phyloP scores from a whole-genome alignment of 2,797 vertebrate species.

The Kryptopterus vitreolus region DNA sequence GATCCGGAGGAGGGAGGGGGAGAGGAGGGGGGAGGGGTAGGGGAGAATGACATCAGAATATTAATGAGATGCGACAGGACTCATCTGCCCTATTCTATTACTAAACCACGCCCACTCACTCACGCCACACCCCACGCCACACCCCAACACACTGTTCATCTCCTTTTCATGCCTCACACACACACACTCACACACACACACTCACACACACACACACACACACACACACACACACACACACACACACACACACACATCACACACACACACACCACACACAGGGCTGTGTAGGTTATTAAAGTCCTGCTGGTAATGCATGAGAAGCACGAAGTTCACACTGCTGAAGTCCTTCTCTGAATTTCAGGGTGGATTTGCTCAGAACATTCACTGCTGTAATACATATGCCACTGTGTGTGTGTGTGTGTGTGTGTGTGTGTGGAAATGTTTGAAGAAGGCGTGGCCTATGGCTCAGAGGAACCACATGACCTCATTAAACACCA shows the following conservation, averaged over 20 bases:
- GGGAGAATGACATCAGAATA: slow-evolving; percentile 55
- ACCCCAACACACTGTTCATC: slow-evolving; percentile 6
- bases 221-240: background rate
- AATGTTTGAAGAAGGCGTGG: background rate
- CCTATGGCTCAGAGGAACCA: background rate
- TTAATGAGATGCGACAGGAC: slow-evolving; percentile 40
- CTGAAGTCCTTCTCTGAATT: slow-evolving; percentile 3
- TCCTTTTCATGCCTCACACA: background rate
- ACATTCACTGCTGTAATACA: background rate
- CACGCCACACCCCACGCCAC: no score
- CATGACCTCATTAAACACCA: background rate
- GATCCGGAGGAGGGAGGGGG: slow-evolving; percentile 23
- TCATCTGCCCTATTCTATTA: slow-evolving; percentile 35
- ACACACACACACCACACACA: slow-evolving; percentile 2
- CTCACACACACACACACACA: background rate
- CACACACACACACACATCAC: slow-evolving; percentile 17
- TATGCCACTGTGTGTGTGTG: background rate
- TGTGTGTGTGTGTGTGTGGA: no score
- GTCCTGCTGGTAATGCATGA: slow-evolving; percentile 19
- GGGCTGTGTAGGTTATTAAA: slow-evolving; percentile 27
- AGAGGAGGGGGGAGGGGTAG: slow-evolving; percentile 26
- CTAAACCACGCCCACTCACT: slow-evolving; percentile 25
- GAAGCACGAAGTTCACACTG: slow-evolving; percentile 17
- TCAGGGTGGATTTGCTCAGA: background rate
- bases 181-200: slow-evolving; percentile 1